Conservation (phyloP, 2,113 vertebrate species). For the Chaetodon trifascialis region DNA sequence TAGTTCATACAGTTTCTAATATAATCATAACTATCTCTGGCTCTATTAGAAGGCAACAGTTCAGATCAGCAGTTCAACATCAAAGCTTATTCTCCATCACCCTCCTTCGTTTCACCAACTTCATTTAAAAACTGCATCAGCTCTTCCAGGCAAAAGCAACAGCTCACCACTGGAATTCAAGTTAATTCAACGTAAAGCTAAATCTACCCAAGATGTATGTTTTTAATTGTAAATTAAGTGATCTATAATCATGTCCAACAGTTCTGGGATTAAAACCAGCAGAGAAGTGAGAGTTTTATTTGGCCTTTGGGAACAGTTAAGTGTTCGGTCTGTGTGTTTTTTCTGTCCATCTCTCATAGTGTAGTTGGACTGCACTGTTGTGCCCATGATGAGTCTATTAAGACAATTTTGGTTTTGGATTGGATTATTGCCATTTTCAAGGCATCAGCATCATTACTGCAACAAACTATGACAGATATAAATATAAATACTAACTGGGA, state of each 20-base stretch:
- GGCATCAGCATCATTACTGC: not conserved
- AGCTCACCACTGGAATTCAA: no score
- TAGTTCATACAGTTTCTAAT: not conserved
- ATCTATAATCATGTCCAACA: not conserved
- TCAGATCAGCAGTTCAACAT: no score
- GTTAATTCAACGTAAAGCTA: not conserved
- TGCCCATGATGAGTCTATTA: no score
- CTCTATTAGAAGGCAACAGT: slow-evolving; percentile 9
- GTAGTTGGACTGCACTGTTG: not conserved
- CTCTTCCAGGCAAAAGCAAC: no score
- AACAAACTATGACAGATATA: not conserved
- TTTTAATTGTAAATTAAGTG: not conserved
- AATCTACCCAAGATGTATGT: not conserved
- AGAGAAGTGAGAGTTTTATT: not conserved
- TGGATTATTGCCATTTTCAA: not conserved
- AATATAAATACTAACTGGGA: not conserved
- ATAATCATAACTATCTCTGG: slow-evolving; percentile 1
- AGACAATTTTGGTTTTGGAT: not conserved
- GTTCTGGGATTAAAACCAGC: not conserved
- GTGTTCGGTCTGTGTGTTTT: not conserved
- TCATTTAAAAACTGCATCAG: no score
- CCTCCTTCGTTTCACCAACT: no score
- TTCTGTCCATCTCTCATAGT: not conserved
- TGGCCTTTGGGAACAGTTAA: not conserved
- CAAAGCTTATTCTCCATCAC: not conserved